These are phyloP conservation scores for Lycorma delicatula DNA, from an alignment of 1,140 invertebrate species.

Conservation along the genomic window DNA sequence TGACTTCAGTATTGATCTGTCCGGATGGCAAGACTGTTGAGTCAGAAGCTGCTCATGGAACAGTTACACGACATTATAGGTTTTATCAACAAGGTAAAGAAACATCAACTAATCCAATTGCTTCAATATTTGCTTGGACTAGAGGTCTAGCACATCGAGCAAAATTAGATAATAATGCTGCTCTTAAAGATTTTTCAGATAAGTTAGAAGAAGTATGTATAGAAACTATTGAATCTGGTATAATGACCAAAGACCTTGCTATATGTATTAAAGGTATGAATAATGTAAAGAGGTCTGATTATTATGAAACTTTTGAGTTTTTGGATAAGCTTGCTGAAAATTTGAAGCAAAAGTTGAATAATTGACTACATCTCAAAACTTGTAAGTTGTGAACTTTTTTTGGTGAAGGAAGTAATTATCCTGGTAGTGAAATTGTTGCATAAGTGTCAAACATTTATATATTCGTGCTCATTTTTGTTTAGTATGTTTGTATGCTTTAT, in stretches of 20 bases:
- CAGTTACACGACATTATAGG: constrained; percentile 91
- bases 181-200: constrained; percentile 67
- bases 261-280: constrained; percentile 93
- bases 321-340: constrained; percentile 94
- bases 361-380: no score
- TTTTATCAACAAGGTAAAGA: constrained; percentile 93
- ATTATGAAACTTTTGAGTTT: constrained; percentile 96
- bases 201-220: constrained; percentile 85
- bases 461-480: no score
- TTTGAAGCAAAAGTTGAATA: constrained; percentile 58
- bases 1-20: constrained; percentile 91
- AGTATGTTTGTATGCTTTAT: no score
- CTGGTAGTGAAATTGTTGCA: no score
- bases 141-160: constrained; percentile 84
- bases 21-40: constrained; percentile 97
- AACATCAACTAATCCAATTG: constrained; percentile 96
- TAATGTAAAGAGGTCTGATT: constrained; percentile 75
- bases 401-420: no score
- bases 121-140: constrained; percentile 99
- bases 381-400: no score
- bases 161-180: constrained; percentile 79
- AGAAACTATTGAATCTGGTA: constrained; percentile 86
- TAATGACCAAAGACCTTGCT: constrained; percentile 98
- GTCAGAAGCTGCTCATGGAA: constrained; percentile 95
- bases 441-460: no score